Conservation (phyloP, 2,888 invertebrate species). For the Caenorhabditis sp. region DNA sequence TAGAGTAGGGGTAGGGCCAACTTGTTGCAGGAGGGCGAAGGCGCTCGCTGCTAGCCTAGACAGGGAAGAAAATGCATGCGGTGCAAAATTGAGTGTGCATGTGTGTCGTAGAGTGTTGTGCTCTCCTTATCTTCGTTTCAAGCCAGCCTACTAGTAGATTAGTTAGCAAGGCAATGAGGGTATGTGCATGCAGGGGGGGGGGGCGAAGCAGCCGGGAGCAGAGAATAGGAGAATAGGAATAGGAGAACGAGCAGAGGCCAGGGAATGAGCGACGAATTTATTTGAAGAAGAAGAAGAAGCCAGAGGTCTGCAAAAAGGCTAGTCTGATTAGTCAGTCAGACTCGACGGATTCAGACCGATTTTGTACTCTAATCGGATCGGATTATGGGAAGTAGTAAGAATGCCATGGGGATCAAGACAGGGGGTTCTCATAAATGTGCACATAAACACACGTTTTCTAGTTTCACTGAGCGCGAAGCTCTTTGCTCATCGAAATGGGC, state of each 20-base stretch:
- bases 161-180: too few relatives aligned
- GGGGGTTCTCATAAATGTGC: slow-evolving; percentile 34
- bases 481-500: slow-evolving; percentile 23
- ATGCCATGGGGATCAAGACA: too few relatives aligned
- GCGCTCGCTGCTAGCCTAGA: too few relatives aligned
- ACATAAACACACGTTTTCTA: slow-evolving; percentile 18
- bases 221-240: not conserved
- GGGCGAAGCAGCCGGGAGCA: slow-evolving; percentile 10
- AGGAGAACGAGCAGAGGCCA: slow-evolving; percentile 7
- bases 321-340: not conserved
- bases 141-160: slow-evolving; percentile 31
- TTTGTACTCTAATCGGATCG: too few relatives aligned
- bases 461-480: slow-evolving; percentile 21
- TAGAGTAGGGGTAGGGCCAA: too few relatives aligned
- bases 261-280: slow-evolving; percentile 23
- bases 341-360: too few relatives aligned
- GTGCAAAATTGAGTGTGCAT: not conserved
- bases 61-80: slow-evolving; percentile 15
- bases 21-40: too few relatives aligned
- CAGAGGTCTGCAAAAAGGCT: too few relatives aligned
- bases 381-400: too few relatives aligned
- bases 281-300: too few relatives aligned
- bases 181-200: slow-evolving; percentile 8
- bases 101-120: slow-evolving; percentile 10
- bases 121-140: slow-evolving; percentile 19